A percentile compares a stretch with the other conserved stretches of the same genome.
phyloP scores from a whole-genome alignment of 2,888 invertebrate species.

The Julus scandinavius region DNA sequence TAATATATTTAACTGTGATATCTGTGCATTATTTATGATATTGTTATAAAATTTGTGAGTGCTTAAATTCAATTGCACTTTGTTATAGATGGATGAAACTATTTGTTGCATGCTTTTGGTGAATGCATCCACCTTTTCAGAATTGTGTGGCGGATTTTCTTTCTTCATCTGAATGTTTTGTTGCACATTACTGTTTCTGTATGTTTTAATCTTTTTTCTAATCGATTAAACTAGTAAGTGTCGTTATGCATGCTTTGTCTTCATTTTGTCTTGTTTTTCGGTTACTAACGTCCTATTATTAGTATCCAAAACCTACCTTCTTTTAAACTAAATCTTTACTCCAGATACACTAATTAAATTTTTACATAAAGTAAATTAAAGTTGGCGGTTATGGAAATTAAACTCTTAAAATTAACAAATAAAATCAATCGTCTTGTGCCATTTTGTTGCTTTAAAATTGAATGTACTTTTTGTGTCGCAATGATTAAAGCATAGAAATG shows the following conservation, averaged over 20 bases:
- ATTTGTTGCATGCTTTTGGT: background rate
- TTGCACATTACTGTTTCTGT: background rate
- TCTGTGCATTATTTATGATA: no score
- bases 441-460: slow-evolving; percentile 6
- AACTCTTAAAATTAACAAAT: slow-evolving; percentile 11
- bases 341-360: background rate
- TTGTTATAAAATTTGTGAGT: background rate
- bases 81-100: background rate
- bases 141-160: background rate
- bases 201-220: background rate
- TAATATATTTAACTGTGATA: no score
- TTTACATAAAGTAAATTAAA: background rate
- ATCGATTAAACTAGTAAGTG: background rate
- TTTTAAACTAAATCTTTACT: background rate
- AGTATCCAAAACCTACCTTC: background rate
- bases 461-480: no score
- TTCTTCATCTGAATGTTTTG: background rate
- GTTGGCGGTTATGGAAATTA: background rate
- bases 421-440: background rate
- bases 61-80: background rate
- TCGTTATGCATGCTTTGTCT: background rate
- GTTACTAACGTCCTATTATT: background rate
- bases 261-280: background rate
- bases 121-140: background rate
- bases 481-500: background rate